A percentile compares a stretch with the other conserved stretches of the same genome.
phyloP scores from a whole-genome alignment of 2,888 invertebrate genomes.

The Epirrita christyi region DNA sequence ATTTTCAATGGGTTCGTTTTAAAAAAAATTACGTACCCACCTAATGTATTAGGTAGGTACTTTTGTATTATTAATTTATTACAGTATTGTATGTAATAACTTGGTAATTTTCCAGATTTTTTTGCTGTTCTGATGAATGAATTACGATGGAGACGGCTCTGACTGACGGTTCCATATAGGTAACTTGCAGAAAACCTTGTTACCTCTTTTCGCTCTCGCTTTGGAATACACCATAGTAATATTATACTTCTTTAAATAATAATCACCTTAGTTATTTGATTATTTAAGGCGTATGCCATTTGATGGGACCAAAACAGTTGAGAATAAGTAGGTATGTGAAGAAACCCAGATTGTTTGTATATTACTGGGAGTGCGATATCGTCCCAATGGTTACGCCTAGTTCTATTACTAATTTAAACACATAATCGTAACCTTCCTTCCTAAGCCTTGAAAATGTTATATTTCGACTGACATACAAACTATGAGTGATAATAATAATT shows the following conservation, averaged over 20 bases:
- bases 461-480: conserved; percentile 80
- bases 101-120: no score
- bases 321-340: conserved; percentile 41
- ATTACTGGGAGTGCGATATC: conserved; percentile 60
- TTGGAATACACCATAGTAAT: no score
- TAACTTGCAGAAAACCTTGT: no score
- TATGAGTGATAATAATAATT: conserved; percentile 79
- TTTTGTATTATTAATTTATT: no score
- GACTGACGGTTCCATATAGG: no score
- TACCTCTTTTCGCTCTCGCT: no score
- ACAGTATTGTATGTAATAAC: no score
- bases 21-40: no score
- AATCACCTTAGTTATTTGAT: conserved; percentile 44
- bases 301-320: conserved; percentile 73
- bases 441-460: conserved; percentile 69
- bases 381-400: conserved; percentile 80
- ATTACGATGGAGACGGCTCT: no score
- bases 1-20: no score
- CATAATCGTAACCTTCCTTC: conserved; percentile 70
- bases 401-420: conserved; percentile 48
- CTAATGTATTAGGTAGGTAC: no score
- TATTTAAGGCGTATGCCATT: conserved; percentile 71
- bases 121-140: no score
- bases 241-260: conserved; percentile 22
- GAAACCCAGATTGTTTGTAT: conserved; percentile 55